A percentile compares a stretch with the other conserved stretches of the same genome.
phyloP scores from a whole-genome alignment of 2,797 vertebrate genomes.

The Fratercula arctica region DNA sequence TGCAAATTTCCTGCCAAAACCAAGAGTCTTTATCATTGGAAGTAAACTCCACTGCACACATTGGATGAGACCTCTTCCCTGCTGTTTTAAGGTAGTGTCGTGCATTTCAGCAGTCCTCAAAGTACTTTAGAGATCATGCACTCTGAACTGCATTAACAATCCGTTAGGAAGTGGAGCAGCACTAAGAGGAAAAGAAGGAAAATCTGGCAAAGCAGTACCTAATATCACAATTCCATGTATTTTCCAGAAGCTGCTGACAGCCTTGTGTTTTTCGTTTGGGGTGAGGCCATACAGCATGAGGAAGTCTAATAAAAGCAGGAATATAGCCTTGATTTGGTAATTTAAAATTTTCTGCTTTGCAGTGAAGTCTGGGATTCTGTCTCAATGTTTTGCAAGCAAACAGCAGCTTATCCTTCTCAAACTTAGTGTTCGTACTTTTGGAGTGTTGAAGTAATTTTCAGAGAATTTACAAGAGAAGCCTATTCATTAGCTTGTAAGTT shows the following conservation, averaged over 20 bases:
- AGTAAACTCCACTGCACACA: background rate
- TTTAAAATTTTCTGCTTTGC: background rate
- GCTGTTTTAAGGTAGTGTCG: background rate
- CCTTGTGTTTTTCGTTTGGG: background rate
- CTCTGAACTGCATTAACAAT: background rate
- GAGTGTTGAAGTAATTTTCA: background rate
- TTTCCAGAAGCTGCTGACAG: background rate
- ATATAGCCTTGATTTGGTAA: background rate
- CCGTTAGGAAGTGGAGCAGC: background rate
- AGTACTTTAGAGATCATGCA: background rate
- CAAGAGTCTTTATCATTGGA: background rate
- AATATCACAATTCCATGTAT: background rate
- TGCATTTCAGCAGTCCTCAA: background rate
- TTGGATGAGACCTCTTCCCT: background rate
- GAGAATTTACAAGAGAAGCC: background rate
- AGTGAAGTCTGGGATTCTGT: background rate
- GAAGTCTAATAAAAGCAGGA: background rate
- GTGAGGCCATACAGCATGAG: background rate
- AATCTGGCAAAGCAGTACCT: background rate
- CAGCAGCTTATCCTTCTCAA: background rate
- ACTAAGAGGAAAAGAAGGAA: background rate
- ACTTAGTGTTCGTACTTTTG: background rate
- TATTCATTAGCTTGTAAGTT: slow-evolving; percentile 14
- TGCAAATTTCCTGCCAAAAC: background rate
- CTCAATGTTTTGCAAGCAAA: background rate